These are phyloP conservation scores for Mirounga angustirostris DNA, from an alignment of 2,113 vertebrate species.

Conservation along the genomic window DNA sequence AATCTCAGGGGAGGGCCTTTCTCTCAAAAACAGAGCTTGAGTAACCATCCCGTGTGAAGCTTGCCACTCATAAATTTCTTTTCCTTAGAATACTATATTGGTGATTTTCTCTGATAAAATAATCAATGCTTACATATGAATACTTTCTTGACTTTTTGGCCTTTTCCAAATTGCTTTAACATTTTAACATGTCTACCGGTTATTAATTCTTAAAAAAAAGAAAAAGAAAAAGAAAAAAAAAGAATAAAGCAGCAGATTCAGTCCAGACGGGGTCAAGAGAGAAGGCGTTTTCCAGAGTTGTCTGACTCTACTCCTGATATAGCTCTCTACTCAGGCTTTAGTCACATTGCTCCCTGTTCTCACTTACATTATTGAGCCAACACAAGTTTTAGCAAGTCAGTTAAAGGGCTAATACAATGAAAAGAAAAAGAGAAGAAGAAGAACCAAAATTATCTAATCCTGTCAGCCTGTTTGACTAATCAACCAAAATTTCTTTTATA, in stretches of 20 bases:
- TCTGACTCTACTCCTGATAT: not conserved
- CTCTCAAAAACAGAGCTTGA: not conserved
- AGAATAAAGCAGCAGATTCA: not conserved
- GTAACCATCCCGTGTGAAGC: not conserved
- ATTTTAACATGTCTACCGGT: not conserved
- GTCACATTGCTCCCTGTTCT: not conserved
- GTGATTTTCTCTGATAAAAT: slow-evolving; percentile 26
- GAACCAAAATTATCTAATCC: not conserved
- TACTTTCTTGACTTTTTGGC: not conserved
- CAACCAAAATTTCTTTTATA: slow-evolving; percentile 22
- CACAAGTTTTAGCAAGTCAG: not conserved
- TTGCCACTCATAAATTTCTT: not conserved
- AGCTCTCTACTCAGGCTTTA: not conserved
- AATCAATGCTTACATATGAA: not conserved
- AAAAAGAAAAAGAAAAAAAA: not conserved
- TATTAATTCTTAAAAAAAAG: not conserved
- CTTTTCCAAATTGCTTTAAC: not conserved
- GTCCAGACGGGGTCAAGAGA: not conserved
- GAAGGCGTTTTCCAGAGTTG: not conserved
- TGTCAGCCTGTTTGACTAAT: not conserved
- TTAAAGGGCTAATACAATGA: not conserved
- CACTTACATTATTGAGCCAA: not conserved
- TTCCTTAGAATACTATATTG: not conserved
- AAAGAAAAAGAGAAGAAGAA: not conserved
- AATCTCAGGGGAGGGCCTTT: not conserved